A percentile compares a stretch with the other conserved stretches of the same genome.
Conservation (phyloP, 1,140 invertebrate species). For the Tachypleus tridentatus region DNA sequence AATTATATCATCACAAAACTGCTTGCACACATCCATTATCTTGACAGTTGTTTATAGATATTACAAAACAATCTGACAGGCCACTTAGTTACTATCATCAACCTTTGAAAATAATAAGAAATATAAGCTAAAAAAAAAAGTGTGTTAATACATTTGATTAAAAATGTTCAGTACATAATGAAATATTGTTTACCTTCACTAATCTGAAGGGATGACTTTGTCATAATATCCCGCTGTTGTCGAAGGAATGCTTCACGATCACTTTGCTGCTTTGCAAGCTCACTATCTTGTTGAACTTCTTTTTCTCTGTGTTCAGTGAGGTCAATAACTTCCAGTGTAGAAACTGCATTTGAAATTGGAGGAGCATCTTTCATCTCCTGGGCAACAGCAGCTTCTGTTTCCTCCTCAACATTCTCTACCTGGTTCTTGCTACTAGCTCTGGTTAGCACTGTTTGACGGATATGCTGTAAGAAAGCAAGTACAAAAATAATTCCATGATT, state of each 20-base stretch:
- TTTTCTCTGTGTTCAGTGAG: conserved; percentile 51
- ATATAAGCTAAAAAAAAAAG: too few relatives aligned
- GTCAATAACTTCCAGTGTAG: conserved; percentile 55
- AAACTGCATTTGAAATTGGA: conserved; percentile 45
- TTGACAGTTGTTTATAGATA: too few relatives aligned
- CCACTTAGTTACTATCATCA: too few relatives aligned
- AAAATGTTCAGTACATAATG: not conserved
- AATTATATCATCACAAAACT: too few relatives aligned
- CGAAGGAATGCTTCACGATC: conserved; percentile 40
- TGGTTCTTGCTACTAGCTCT: conserved; percentile 52
- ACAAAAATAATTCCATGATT: too few relatives aligned
- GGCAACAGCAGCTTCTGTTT: conserved; percentile 42
- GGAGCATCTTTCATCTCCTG: conserved; percentile 37
- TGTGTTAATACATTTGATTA: too few relatives aligned
- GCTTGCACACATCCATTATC: too few relatives aligned
- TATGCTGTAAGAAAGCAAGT: conserved; percentile 49
- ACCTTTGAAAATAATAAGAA: too few relatives aligned
- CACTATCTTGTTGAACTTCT: conserved; percentile 30
- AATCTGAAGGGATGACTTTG: conserved; percentile 39
- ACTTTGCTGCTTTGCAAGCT: conserved; percentile 9
- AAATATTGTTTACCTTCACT: conserved; percentile 35
- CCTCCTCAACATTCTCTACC: conserved; percentile 48
- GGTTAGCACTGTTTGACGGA: conserved; percentile 76
- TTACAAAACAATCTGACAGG: too few relatives aligned
- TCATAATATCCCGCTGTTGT: conserved; percentile 49